Evolutionary conservation across 2,113 vertebrate genomes (phyloP).

Genomic region (Cercopithecus mona): DNA sequence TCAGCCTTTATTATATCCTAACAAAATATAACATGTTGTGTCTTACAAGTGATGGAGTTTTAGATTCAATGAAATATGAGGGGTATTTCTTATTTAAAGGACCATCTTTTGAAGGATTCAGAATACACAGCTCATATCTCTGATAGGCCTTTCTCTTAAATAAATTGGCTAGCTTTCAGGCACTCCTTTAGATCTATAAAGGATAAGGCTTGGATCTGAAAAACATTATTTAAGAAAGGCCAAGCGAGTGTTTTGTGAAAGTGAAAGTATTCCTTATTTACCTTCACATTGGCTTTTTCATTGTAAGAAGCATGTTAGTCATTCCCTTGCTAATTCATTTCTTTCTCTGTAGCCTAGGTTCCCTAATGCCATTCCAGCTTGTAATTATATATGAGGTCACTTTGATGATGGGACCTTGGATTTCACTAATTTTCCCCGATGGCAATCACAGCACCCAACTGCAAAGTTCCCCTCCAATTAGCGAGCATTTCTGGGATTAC

Average conservation of each 20-base stretch:
- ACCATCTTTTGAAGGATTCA: background rate
- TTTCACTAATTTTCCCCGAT: background rate
- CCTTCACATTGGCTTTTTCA: background rate
- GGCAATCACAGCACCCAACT: background rate
- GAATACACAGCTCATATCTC: background rate
- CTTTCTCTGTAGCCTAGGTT: background rate
- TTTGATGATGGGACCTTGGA: background rate
- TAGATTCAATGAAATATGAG: background rate
- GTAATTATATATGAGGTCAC: background rate
- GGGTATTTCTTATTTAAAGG: background rate
- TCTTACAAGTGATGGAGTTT: constrained; percentile 19
- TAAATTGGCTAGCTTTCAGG: background rate
- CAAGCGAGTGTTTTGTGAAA: background rate
- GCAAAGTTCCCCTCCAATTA: background rate
- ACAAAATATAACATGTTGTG: constrained; percentile 9
- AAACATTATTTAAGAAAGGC: background rate
- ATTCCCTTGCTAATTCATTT: background rate
- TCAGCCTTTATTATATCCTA: constrained; percentile 44
- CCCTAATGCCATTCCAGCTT: background rate
- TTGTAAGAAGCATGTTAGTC: background rate
- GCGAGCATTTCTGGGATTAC: background rate
- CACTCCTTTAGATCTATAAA: background rate
- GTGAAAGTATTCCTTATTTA: background rate
- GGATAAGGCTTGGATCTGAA: background rate
- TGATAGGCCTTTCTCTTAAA: background rate